phyloP scores from a whole-genome alignment of 2,113 vertebrate genomes.

The Anolis carolinensis region DNA sequence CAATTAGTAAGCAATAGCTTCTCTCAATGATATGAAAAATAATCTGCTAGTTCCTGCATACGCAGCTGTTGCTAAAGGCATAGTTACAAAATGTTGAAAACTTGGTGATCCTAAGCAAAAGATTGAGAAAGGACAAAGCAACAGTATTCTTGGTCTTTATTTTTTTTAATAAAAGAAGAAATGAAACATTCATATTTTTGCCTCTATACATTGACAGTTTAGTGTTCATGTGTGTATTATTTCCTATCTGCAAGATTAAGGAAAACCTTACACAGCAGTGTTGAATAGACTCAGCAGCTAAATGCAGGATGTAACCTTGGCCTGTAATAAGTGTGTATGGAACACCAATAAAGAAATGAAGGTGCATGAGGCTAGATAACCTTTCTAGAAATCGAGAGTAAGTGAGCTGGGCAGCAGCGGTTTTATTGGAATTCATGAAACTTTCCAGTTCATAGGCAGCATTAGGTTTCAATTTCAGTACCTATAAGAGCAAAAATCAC shows the following conservation, averaged over 20 bases:
- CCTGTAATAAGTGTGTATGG: constrained; percentile 7
- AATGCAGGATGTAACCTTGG: constrained; percentile 3
- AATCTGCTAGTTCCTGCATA: not conserved
- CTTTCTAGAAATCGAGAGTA: constrained; percentile 13
- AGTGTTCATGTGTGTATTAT: not conserved
- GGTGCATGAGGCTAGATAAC: constrained; percentile 13
- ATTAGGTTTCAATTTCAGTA: constrained; percentile 11
- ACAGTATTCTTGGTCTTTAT: not conserved
- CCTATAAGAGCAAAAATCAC: not conserved
- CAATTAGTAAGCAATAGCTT: not conserved
- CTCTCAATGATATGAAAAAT: not conserved
- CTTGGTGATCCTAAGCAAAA: not conserved
- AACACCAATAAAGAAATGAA: constrained; percentile 31
- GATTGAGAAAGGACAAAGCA: not conserved
- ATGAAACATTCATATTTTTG: not conserved
- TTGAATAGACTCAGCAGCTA: not conserved
- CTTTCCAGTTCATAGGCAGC: constrained; percentile 18
- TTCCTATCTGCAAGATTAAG: not conserved
- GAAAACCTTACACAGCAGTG: not conserved
- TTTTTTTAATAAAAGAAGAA: not conserved
- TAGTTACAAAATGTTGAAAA: not conserved
- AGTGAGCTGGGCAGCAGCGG: not conserved
- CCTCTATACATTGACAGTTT: not conserved
- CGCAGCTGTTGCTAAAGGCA: not conserved
- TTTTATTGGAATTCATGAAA: constrained; percentile 29